Percentiles rank a stretch among this genome's conserved stretches.
Conservation (phyloP, 1,140 invertebrate genomes). For the Stenopsyche tienmushanensis region DNA sequence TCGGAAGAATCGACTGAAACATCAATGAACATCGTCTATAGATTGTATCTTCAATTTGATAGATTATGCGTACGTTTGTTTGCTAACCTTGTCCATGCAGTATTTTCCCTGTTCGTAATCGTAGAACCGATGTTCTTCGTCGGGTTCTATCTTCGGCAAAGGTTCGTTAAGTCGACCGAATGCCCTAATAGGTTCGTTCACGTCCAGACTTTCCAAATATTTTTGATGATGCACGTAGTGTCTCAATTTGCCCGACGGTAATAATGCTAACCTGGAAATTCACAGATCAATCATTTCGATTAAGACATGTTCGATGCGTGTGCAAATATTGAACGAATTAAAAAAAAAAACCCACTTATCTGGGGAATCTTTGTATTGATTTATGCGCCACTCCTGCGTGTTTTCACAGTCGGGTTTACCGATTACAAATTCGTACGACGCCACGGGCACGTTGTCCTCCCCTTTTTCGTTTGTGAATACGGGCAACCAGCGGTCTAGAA, state of each 20-base stretch:
- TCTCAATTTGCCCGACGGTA: constrained; percentile 67
- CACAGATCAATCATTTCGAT: neutral
- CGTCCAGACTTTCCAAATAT: constrained; percentile 56
- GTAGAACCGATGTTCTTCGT: constrained; percentile 60
- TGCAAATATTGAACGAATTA: neutral
- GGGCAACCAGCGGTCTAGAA: constrained; percentile 60
- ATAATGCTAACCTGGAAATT: constrained; percentile 59
- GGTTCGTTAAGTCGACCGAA: constrained; percentile 47
- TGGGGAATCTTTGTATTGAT: constrained; percentile 58
- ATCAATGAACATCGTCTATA: no score
- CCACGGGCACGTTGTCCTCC: constrained; percentile 51
- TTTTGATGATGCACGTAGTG: constrained; percentile 66
- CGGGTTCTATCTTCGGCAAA: constrained; percentile 46
- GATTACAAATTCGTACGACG: constrained; percentile 58
- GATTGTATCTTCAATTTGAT: no score
- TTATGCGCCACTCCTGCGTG: constrained; percentile 71
- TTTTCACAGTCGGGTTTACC: constrained; percentile 70
- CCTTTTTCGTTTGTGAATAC: constrained; percentile 64
- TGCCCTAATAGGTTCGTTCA: constrained; percentile 47
- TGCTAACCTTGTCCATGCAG: constrained; percentile 73
- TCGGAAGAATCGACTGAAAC: constrained; percentile 15
- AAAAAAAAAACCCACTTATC: constrained; percentile 47
- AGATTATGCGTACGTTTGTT: no score
- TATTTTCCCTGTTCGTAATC: constrained; percentile 74
- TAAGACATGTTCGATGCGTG: neutral